These are phyloP conservation scores for Tuta absoluta DNA, from an alignment of 2,888 invertebrate genomes.

Conservation along the genomic window DNA sequence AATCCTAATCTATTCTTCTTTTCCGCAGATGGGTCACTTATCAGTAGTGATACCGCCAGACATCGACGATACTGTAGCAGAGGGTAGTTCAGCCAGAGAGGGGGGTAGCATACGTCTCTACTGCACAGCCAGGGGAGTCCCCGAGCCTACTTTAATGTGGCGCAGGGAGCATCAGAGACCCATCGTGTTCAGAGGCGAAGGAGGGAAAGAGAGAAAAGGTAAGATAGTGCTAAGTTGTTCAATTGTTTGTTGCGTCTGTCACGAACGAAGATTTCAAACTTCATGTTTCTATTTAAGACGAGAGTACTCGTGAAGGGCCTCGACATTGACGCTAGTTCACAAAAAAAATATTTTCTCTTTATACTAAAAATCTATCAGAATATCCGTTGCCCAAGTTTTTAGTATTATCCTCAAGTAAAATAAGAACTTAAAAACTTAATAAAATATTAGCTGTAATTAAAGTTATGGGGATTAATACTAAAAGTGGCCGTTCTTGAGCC, in stretches of 20 bases:
- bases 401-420: no score
- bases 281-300: no score
- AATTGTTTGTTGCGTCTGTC: background rate
- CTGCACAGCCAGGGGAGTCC: conserved; percentile 91
- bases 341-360: no score
- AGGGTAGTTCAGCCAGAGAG: conserved; percentile 89
- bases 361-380: no score
- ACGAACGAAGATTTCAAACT: no score
- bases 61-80: conserved; percentile 88
- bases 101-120: conserved; percentile 88
- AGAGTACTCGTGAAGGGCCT: no score
- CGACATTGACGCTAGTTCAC: no score
- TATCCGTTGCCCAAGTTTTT: no score
- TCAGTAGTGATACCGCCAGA: conserved; percentile 94
- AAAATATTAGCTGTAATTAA: no score
- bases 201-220: conserved; percentile 87
- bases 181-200: conserved; percentile 88
- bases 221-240: conserved; percentile 38
- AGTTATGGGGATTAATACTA: no score
- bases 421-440: no score
- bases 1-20: conserved; percentile 21
- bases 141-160: conserved; percentile 90
- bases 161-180: conserved; percentile 88
- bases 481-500: no score
- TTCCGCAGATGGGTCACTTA: conserved; percentile 88